Evolutionary conservation across 2,797 vertebrate species (phyloP).

Genomic region (Liasis olivaceus): DNA sequence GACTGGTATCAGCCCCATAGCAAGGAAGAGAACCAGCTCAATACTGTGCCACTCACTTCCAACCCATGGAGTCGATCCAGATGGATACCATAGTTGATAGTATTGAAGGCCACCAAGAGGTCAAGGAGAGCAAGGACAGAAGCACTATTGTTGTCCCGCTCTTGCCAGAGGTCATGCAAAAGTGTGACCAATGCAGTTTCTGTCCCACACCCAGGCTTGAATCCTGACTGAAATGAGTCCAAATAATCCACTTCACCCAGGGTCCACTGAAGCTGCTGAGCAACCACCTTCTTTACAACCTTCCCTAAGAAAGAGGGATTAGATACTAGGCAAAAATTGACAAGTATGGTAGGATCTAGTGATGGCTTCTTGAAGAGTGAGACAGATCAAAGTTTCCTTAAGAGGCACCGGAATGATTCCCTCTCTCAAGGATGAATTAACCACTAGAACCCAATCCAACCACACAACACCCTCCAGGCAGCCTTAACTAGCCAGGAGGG

Average conservation of each 20-base stretch:
- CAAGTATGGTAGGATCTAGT: not conserved
- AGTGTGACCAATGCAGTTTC: not conserved
- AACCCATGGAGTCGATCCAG: not conserved
- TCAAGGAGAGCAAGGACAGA: not conserved
- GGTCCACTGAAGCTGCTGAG: not conserved
- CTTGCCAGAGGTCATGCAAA: not conserved
- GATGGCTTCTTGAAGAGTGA: not conserved
- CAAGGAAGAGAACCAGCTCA: not conserved
- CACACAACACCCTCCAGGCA: not conserved
- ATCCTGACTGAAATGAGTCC: not conserved
- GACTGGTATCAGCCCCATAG: not conserved
- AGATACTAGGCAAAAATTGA: not conserved
- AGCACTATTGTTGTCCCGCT: not conserved
- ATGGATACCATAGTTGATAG: not conserved
- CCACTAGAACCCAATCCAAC: not conserved
- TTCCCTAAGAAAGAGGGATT: not conserved
- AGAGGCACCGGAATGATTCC: not conserved
- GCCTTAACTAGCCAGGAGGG: not conserved
- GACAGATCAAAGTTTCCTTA: not conserved
- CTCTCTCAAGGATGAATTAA: not conserved
- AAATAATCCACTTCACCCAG: not conserved
- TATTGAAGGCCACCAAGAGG: not conserved
- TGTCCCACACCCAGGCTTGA: not conserved
- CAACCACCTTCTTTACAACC: not conserved
- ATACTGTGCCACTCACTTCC: not conserved